Conservation (phyloP, 2,113 vertebrate species). For the Delphinapterus leucas region DNA sequence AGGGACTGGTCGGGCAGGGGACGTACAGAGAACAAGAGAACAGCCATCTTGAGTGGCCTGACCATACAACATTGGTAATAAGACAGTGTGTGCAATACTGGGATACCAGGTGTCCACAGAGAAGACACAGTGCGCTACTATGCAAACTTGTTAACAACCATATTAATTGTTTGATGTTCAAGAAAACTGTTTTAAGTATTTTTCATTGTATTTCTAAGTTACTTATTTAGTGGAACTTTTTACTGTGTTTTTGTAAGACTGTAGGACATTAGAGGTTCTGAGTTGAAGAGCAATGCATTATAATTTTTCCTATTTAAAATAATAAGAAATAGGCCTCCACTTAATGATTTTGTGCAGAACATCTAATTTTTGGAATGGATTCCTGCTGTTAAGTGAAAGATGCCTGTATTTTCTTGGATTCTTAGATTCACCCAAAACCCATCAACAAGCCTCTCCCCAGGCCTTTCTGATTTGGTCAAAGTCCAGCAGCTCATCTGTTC, state of each 20-base stretch:
- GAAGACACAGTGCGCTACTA: background rate
- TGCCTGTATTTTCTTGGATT: background rate
- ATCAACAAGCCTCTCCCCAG: background rate
- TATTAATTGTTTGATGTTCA: background rate
- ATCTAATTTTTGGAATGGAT: background rate
- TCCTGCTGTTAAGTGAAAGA: background rate
- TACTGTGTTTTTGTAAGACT: slow-evolving; percentile 33
- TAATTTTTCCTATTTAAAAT: background rate
- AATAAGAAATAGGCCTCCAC: background rate
- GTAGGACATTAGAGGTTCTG: background rate
- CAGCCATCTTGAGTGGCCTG: background rate
- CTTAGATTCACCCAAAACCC: background rate
- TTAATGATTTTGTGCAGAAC: background rate
- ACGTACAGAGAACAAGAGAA: background rate
- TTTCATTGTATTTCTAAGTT: background rate
- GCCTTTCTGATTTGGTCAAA: background rate
- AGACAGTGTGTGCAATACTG: background rate
- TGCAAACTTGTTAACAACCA: background rate
- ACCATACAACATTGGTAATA: background rate
- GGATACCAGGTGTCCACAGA: background rate
- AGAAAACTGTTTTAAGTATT: background rate
- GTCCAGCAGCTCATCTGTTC: background rate
- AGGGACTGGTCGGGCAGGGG: background rate
- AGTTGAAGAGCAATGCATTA: background rate
- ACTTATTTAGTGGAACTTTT: background rate